Evolutionary conservation across 2,113 vertebrate species (phyloP), one percentile per base, ranked within the genome.

Genomic region (Mesoclemmys tuberculata): DNA sequence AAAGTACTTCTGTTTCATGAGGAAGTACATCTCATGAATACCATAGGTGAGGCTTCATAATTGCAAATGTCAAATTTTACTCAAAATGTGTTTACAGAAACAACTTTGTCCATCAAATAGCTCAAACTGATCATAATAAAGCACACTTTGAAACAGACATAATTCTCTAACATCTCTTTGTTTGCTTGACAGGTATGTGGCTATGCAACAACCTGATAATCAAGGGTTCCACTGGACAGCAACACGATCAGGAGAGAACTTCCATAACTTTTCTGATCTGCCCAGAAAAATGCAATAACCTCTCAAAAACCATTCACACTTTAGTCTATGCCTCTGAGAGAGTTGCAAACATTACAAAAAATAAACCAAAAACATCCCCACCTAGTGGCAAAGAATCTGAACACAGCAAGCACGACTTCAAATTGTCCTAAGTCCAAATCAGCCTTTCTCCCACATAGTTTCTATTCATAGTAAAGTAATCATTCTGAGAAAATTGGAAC

Each of bases 201-300:
- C 90, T 90, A 55, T 48, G 87, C 61, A 82, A 48, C 26, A 77
- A 95, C 86, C 27, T 93, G 88, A 82, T 92, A 93, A 96, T 90
- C 93, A 90, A 90, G 88, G n/a, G 68, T 54, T 89, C 92, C 78
- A 58, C 54, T 78, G 85, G 31, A 52, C 24, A 94, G 82, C 82
- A 92, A 44, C 64, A 38, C n/a, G 38, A 38, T 10, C 64, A n/a
- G 38, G n/a, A n/a, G n/a, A 71, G n/a, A 71, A 18, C 10, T 38
- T 71, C 77, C 61, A 55, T 79, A 54, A 44, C 90, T 94, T 87
- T 95, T 89, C 54, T 93, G 51, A 51, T 90, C 13, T 11, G 46
- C 83, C 48, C 27, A 85, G 58, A 85, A 90, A 96, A 90, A 41
- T 3, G 19, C 55, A 52, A 35, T 88, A 94, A 80, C 14, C 51